A percentile compares a stretch with the other conserved stretches of the same genome.
Conservation (phyloP, 2,888 invertebrate genomes). For the Perizoma affinitatum region DNA sequence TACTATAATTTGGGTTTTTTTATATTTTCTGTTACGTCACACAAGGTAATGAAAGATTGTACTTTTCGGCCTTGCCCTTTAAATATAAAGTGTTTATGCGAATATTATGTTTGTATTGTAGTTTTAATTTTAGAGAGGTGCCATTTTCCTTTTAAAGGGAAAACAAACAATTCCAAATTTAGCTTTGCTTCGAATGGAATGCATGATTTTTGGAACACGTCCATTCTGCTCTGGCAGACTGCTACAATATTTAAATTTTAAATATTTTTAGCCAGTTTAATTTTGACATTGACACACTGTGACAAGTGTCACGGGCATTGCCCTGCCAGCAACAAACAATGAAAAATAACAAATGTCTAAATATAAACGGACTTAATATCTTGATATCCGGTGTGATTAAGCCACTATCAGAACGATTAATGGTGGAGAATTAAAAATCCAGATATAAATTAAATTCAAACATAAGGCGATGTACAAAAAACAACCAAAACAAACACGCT, state of each 20-base stretch:
- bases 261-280: slow-evolving; percentile 2
- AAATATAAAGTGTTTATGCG: no score
- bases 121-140: no score
- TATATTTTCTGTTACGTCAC: no score
- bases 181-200: neutral
- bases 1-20: no score
- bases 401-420: neutral
- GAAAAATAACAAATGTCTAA: slow-evolving; percentile 14
- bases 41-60: no score
- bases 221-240: neutral
- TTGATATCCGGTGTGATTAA: slow-evolving; percentile 21
- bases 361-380: slow-evolving; percentile 7
- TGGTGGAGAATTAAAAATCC: neutral
- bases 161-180: neutral
- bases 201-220: slow-evolving; percentile 12
- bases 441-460: no score
- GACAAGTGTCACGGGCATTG: slow-evolving; percentile 14
- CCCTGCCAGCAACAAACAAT: slow-evolving; percentile 6
- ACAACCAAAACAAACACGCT: no score
- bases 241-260: neutral
- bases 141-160: neutral
- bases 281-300: slow-evolving; percentile 23
- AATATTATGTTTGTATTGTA: no score
- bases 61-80: no score
- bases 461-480: no score